Conservation (phyloP, 1,140 invertebrate genomes). For the Antheraea mylitta region DNA sequence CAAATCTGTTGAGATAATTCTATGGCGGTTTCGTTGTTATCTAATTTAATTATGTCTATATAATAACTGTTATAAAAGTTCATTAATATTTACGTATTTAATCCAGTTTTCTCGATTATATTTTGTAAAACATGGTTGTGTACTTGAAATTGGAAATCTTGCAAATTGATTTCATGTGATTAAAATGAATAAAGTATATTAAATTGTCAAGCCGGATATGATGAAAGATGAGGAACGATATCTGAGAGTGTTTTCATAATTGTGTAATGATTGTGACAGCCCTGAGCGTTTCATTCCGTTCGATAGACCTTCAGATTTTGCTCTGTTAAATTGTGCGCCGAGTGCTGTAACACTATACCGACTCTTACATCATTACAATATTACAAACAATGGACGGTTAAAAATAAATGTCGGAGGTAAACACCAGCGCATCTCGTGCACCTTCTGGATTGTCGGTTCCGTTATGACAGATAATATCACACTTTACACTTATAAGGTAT, state of each 20-base stretch:
- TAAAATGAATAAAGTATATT: too few species aligned
- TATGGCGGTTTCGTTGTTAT: too few species aligned
- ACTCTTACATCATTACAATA: background rate
- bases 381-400: background rate
- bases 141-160: too few species aligned
- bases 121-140: too few species aligned
- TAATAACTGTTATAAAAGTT: too few species aligned
- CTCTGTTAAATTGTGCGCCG: background rate
- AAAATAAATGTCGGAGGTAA: background rate
- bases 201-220: too few species aligned
- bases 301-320: background rate
- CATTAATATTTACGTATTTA: too few species aligned
- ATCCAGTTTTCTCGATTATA: too few species aligned
- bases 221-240: background rate
- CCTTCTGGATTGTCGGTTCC: background rate
- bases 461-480: background rate
- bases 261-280: background rate
- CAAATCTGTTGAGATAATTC: too few species aligned
- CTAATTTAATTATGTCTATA: too few species aligned
- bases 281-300: background rate
- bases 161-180: too few species aligned
- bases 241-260: background rate
- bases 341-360: constrained; percentile 3
- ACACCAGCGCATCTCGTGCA: background rate
- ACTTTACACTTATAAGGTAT: background rate